Conservation (phyloP, 2,888 invertebrate genomes). For the Megastigmus dorsalis region DNA sequence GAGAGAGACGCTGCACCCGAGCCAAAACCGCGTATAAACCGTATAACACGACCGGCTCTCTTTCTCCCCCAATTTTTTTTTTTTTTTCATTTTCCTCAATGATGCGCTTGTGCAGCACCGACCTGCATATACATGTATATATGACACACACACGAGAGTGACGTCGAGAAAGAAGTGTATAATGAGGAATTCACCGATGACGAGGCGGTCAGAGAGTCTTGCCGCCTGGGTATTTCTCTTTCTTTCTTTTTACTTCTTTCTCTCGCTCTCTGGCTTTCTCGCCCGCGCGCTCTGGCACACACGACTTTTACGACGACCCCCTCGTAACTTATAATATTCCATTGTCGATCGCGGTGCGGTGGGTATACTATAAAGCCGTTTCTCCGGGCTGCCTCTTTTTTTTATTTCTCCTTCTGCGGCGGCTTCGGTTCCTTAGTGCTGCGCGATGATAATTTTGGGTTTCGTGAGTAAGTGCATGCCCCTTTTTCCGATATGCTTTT, state of each 20-base stretch:
- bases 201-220: not conserved
- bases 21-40: too few relatives aligned
- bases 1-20: too few relatives aligned
- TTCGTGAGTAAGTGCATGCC: not conserved
- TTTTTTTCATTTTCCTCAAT: not conserved
- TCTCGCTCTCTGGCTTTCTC: too few relatives aligned
- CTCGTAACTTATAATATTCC: conserved; percentile 27
- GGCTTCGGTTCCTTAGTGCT: too few relatives aligned
- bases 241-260: not conserved
- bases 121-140: too few relatives aligned
- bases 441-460: conserved; percentile 10
- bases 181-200: conserved; percentile 23
- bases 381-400: not conserved
- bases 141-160: not conserved
- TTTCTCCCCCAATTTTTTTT: not conserved
- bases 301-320: conserved; percentile 11
- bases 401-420: too few relatives aligned
- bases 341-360: conserved; percentile 5
- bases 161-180: not conserved
- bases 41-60: not conserved
- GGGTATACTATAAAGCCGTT: too few relatives aligned
- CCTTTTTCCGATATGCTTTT: not conserved
- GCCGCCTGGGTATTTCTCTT: not conserved
- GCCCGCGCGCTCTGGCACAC: not conserved
- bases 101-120: not conserved